These are phyloP conservation scores for Drosophila fungiperda DNA, from an alignment of 2,888 invertebrate species.

Conservation along the genomic window DNA sequence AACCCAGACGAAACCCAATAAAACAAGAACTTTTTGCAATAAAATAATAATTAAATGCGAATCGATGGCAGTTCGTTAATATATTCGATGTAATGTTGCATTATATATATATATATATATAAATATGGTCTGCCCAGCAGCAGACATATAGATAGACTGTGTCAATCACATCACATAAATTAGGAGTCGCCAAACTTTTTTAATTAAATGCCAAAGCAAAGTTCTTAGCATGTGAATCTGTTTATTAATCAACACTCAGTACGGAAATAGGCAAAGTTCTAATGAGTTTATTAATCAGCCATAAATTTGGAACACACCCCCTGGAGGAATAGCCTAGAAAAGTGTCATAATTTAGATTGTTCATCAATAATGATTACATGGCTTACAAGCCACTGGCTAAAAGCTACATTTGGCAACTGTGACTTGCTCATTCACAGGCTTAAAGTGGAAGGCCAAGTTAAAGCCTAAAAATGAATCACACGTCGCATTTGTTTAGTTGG, in stretches of 20 bases:
- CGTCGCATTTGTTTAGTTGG: slow-evolving; percentile 26
- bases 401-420: slow-evolving; percentile 2
- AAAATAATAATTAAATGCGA: slow-evolving; percentile 2
- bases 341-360: slow-evolving; percentile 63
- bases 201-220: slow-evolving; percentile 50
- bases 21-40: slow-evolving; percentile 3
- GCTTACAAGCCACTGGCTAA: background rate
- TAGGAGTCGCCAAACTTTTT: slow-evolving; percentile 51
- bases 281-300: slow-evolving; percentile 77
- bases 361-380: slow-evolving; percentile 26
- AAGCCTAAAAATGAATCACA: slow-evolving; percentile 42
- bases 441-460: slow-evolving; percentile 32
- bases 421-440: slow-evolving; percentile 30
- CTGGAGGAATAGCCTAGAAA: slow-evolving; percentile 1
- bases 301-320: slow-evolving; percentile 50
- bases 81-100: background rate
- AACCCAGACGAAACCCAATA: background rate
- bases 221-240: slow-evolving; percentile 33
- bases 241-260: slow-evolving; percentile 50
- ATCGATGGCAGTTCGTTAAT: background rate
- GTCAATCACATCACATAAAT: slow-evolving; percentile 31
- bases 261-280: slow-evolving; percentile 65
- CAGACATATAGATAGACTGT: background rate
- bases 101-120: background rate
- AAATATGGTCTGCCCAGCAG: background rate